These are phyloP conservation scores for Drosophila prolongata DNA, from an alignment of 2,888 invertebrate species.

Conservation along the genomic window DNA sequence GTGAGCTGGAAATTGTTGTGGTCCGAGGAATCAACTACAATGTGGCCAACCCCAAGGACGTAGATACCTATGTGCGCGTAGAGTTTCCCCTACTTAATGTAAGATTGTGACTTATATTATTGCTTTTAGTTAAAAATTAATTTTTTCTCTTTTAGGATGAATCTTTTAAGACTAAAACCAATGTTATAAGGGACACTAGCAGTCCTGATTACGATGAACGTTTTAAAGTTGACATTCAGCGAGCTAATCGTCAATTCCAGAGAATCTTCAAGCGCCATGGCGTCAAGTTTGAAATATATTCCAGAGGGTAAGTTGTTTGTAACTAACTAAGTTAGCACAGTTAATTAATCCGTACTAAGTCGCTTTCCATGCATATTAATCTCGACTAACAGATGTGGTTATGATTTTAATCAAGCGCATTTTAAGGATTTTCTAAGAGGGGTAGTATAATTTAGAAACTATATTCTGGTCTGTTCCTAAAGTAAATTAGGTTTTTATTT, in stretches of 20 bases:
- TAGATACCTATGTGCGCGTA: slow-evolving; percentile 96
- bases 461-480: no score
- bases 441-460: background rate
- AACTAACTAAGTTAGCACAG: slow-evolving; percentile 3
- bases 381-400: slow-evolving; percentile 18
- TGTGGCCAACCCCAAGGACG: slow-evolving; percentile 92
- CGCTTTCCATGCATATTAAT: slow-evolving; percentile 31
- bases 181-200: slow-evolving; percentile 92
- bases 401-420: background rate
- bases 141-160: slow-evolving; percentile 86
- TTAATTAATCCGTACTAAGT: slow-evolving; percentile 20
- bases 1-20: slow-evolving; percentile 94
- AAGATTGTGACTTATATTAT: slow-evolving; percentile 76
- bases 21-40: slow-evolving; percentile 94
- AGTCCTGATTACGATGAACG: slow-evolving; percentile 95
- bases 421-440: background rate
- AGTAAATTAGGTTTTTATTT: background rate
- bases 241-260: slow-evolving; percentile 91
- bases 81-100: slow-evolving; percentile 90
- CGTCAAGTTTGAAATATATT: slow-evolving; percentile 95
- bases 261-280: slow-evolving; percentile 95
- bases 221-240: slow-evolving; percentile 91
- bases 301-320: slow-evolving; percentile 91
- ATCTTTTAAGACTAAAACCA: slow-evolving; percentile 90
- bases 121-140: background rate